A percentile compares a stretch with the other conserved stretches of the same genome.
These are phyloP conservation scores for Nothoprocta perdicaria DNA, from an alignment of 2,113 vertebrate species.

Conservation along the genomic window DNA sequence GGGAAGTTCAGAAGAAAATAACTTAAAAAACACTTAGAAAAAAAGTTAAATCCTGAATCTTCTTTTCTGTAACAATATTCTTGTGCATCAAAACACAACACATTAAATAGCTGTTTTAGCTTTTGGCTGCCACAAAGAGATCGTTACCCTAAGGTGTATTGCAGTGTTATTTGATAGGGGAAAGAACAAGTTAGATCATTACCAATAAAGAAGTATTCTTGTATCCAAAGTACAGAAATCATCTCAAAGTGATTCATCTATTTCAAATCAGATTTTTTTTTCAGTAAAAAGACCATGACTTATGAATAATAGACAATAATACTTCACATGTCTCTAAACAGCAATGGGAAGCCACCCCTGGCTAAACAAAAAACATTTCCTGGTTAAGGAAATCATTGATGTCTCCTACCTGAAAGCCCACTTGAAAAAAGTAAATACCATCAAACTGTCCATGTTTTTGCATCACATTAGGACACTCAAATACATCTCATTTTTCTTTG, in stretches of 20 bases:
- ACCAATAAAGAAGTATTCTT: background rate
- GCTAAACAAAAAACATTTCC: background rate
- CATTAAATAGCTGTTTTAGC: background rate
- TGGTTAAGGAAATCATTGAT: background rate
- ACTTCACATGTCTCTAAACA: background rate
- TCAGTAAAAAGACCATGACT: background rate
- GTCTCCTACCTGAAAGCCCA: background rate
- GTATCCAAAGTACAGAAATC: background rate
- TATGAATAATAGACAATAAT: background rate
- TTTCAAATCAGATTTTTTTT: background rate
- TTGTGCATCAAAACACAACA: background rate
- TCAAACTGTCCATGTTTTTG: background rate
- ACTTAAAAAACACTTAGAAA: background rate
- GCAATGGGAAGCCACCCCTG: background rate
- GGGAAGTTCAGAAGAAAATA: background rate
- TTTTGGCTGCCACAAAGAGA: background rate
- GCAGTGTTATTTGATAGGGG: background rate
- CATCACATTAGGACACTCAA: background rate
- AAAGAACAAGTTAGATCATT: background rate
- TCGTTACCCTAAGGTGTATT: background rate
- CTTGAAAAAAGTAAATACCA: background rate
- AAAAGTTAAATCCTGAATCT: background rate
- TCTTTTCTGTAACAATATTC: background rate
- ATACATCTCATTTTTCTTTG: fast-evolving
- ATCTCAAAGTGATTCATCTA: background rate